These are phyloP conservation scores for Myotis vivesi DNA, from an alignment of 2,797 vertebrate species.

Conservation along the genomic window DNA sequence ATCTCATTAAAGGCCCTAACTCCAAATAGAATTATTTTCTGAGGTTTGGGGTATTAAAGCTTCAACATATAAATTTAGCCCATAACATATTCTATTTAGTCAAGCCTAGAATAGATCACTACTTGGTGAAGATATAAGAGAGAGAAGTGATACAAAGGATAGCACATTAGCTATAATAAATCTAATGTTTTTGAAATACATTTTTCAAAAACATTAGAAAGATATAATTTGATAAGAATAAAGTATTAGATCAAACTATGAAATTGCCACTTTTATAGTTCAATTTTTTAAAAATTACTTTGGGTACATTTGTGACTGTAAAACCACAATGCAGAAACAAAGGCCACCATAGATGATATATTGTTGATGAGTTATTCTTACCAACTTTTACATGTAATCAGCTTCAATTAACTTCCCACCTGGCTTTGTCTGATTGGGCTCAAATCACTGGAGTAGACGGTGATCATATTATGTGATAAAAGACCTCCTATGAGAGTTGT, in stretches of 20 bases:
- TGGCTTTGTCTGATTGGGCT: neutral
- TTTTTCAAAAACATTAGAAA: neutral
- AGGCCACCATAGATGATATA: neutral
- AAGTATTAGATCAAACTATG: neutral
- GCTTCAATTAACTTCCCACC: neutral
- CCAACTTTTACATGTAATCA: neutral
- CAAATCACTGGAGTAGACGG: neutral
- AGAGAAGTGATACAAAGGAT: neutral
- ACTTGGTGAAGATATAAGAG: neutral
- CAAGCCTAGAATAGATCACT: neutral
- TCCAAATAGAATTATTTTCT: neutral
- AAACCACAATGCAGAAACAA: neutral
- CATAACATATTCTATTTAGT: neutral
- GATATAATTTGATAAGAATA: neutral
- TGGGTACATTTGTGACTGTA: neutral
- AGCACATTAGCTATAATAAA: neutral
- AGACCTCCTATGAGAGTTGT: neutral
- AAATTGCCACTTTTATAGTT: neutral
- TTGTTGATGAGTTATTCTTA: neutral
- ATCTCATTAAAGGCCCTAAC: neutral
- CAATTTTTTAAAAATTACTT: neutral
- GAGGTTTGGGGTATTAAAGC: neutral
- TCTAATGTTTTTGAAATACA: neutral
- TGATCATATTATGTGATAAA: neutral
- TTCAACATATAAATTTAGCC: neutral